Base-by-base conservation (phyloP, 2,888 invertebrate species). In the Dioctria linearis region DNA sequence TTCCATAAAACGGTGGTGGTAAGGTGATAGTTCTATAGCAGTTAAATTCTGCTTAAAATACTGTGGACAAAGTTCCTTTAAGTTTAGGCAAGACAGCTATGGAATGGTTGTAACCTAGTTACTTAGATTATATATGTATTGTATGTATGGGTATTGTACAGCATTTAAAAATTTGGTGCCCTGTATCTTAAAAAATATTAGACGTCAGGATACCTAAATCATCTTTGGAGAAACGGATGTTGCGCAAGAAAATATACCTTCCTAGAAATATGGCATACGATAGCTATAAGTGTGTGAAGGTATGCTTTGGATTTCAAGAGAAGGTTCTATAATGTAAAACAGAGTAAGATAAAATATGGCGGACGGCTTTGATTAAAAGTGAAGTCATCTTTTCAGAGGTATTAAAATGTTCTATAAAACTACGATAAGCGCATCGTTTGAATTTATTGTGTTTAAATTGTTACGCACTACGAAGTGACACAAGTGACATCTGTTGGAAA, bases 401-500 rank as follows among this genome's bases (percentile, higher is more conserved):
- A 73, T 73, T 73, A 73, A 73, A 73, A 73, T 73, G 73, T 73
- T 73, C 40, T 73, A 73, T 73, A 73, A 73, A 73, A 73, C 73
- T 73, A 59, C 9, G 57, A 73, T 25, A 25, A 25, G 11, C 57
- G 54, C 54, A 57, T n/a, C 73, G 73, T 57, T 40, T 59, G 73
- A 73, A 59, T 73, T 73, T 73, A n/a, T n/a, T n/a, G n/a, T n/a
- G n/a, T n/a, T n/a, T n/a, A n/a, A n/a, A n/a, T n/a, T n/a, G n/a
- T n/a, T n/a, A n/a, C n/a, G n/a, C n/a, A n/a, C n/a, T n/a, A n/a
- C n/a, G n/a, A n/a, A n/a, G n/a, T n/a, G n/a, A n/a, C n/a, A n/a
- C n/a, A n/a, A n/a, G n/a, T n/a, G n/a, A n/a, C n/a, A n/a, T n/a
- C n/a, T n/a, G n/a, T n/a, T n/a, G n/a, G n/a, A n/a, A n/a, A n/a